Evolutionary conservation across 2,888 invertebrate species (phyloP).

Genomic region (Yponomeuta cagnagella): DNA sequence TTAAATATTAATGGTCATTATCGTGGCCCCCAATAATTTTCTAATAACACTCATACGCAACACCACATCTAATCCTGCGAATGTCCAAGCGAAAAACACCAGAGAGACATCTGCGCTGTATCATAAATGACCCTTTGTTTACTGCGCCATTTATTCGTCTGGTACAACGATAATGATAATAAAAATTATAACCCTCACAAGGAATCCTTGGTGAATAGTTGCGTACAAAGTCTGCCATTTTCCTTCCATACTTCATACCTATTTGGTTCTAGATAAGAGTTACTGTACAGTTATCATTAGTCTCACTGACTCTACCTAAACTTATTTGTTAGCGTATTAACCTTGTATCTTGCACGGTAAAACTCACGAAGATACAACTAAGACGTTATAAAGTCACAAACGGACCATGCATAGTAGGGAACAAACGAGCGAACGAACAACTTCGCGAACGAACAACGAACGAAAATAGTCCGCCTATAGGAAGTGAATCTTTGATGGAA

Average conservation of each 20-base stretch:
- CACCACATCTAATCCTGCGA: neutral
- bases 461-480: no score
- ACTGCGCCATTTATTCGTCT: constrained; percentile 56
- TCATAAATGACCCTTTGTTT: constrained; percentile 60
- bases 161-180: constrained; percentile 54
- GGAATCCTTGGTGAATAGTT: constrained; percentile 22
- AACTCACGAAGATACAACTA: neutral
- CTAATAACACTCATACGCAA: neutral
- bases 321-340: neutral
- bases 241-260: no score
- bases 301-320: no score
- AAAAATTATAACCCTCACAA: constrained; percentile 58
- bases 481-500: no score
- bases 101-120: constrained; percentile 40
- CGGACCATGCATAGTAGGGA: neutral
- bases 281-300: no score
- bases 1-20: neutral
- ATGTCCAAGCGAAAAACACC: constrained; percentile 5
- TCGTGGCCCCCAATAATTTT: neutral
- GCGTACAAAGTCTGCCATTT: no score
- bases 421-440: no score
- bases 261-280: no score
- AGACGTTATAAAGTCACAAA: neutral
- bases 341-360: neutral
- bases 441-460: no score